Evolutionary conservation across 2,888 invertebrate species (phyloP), one percentile per base, ranked within the genome.

Genomic region (Eumacrocentrus americanus): DNA sequence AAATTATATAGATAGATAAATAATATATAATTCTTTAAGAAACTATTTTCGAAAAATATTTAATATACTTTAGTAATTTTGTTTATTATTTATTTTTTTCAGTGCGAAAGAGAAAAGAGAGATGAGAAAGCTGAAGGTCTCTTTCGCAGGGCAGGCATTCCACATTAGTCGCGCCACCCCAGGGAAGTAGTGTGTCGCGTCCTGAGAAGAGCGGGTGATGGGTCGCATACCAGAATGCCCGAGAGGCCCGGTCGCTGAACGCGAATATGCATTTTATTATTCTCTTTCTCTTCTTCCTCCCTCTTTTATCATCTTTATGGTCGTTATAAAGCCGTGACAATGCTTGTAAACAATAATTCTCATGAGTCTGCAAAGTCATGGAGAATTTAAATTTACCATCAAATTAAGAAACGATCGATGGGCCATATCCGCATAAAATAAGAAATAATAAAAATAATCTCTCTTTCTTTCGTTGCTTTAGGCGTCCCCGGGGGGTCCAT

Each of bases 401-500:
- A n/a, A n/a, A n/a, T n/a, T n/a, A n/a, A n/a, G n/a, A n/a, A n/a
- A n/a, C n/a, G n/a, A n/a, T n/a, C n/a, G n/a, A n/a, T n/a, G n/a
- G n/a, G n/a, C n/a, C n/a, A n/a, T n/a, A n/a, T n/a, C n/a, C n/a
- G n/a, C n/a, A n/a, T n/a, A n/a, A n/a, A n/a, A n/a, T n/a, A n/a
- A n/a, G n/a, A n/a, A n/a, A n/a, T n/a, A n/a, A n/a, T n/a, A n/a
- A n/a, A n/a, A n/a, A n/a, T n/a, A n/a, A n/a, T n/a, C n/a, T n/a
- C n/a, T n/a, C n/a, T n/a, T n/a, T n/a, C 25, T 22, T 35, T 14
- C 14, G 23, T 1, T 12, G 54, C 60, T 65, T 53, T 62, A 62
- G 54, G 61, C 61, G 59, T 65, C 64, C 67, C 61, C 57, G 59
- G 59, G 66, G 67, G 67, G 66, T 65, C 23, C 58, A 65, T 64